Conservation (phyloP, 2,113 vertebrate genomes). For the Gambusia affinis region DNA sequence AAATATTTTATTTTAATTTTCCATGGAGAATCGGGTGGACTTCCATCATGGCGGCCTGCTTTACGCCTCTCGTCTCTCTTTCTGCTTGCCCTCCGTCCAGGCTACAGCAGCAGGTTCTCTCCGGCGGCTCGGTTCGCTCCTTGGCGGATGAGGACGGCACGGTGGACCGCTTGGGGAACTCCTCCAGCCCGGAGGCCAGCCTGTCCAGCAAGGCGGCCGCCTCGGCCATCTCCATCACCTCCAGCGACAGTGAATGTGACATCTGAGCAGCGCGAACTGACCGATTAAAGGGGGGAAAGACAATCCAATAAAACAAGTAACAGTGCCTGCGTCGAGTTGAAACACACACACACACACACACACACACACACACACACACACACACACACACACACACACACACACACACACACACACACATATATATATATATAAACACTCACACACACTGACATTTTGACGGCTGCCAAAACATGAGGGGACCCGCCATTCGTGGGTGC, state of each 20-base stretch:
- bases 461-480: conserved; percentile 75
- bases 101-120: conserved; percentile 96
- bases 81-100: conserved; percentile 73
- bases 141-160: conserved; percentile 88
- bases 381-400: conserved; percentile 6
- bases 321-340: conserved; percentile 77
- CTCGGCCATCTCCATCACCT: conserved; percentile 99
- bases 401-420: conserved; percentile 17
- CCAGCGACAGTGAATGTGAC: conserved; percentile 99
- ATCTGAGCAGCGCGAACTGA: conserved; percentile 79
- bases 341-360: conserved; percentile 4
- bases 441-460: conserved; percentile 56
- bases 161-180: conserved; percentile 86
- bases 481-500: conserved; percentile 56
- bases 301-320: conserved; percentile 80
- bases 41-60: neutral
- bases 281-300: conserved; percentile 71
- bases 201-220: conserved; percentile 96
- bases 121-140: conserved; percentile 89
- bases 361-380: conserved; percentile 56
- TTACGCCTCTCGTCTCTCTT: neutral
- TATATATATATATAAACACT: neutral
- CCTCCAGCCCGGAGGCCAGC: conserved; percentile 93
- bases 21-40: too few relatives aligned
- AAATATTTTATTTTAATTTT: neutral